Evolutionary conservation across 2,797 vertebrate species (phyloP).

Genomic region (Lepilemur ruficaudatus): DNA sequence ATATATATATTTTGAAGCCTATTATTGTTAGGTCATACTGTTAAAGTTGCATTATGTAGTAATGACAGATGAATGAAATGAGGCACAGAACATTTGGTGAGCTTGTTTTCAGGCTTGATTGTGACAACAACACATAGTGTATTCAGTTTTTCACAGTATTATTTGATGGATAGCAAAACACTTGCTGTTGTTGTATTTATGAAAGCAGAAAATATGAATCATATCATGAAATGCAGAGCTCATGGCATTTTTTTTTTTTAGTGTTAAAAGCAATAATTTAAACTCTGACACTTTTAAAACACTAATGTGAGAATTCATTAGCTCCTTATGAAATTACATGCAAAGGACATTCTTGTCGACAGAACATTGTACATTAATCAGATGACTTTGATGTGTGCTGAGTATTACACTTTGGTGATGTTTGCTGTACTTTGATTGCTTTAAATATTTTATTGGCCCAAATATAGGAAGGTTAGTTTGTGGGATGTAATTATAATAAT

Average conservation of each 20-base stretch:
- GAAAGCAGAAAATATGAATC: background rate
- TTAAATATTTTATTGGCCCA: slow-evolving; percentile 66
- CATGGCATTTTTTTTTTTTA: background rate
- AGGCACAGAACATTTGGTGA: background rate
- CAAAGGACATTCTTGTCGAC: background rate
- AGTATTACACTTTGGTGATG: slow-evolving; percentile 7
- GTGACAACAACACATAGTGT: background rate
- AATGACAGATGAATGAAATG: background rate
- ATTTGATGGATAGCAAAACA: slow-evolving; percentile 28
- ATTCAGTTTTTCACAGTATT: background rate
- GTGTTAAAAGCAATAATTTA: slow-evolving; percentile 24
- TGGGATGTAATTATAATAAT: background rate
- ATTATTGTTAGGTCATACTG: background rate
- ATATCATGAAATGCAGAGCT: background rate
- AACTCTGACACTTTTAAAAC: slow-evolving; percentile 20
- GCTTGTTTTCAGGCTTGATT: background rate
- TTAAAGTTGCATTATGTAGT: background rate
- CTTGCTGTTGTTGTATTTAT: slow-evolving; percentile 35
- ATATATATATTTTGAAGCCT: background rate
- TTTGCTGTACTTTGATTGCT: slow-evolving; percentile 63
- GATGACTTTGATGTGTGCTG: slow-evolving; percentile 57
- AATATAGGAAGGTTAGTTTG: slow-evolving; percentile 67
- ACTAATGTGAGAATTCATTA: slow-evolving; percentile 1
- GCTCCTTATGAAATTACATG: background rate
- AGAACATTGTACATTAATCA: background rate